Conservation (phyloP, 2,888 invertebrate genomes). For the Herminia tarsipennalis region DNA sequence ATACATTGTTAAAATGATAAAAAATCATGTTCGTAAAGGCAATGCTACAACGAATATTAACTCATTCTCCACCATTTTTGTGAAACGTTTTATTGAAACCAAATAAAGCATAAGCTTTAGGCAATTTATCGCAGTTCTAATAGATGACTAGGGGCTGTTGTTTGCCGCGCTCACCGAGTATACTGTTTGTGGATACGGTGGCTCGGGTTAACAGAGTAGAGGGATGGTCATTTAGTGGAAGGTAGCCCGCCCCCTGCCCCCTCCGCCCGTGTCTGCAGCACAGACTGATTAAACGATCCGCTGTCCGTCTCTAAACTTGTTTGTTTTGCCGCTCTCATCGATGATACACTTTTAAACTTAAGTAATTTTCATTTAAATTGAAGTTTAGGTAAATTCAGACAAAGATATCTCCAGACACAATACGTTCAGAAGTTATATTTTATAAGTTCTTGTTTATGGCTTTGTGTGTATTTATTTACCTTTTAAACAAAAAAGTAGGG, state of each 20-base stretch:
- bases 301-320: conserved; percentile 74
- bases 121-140: conserved; percentile 44
- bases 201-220: conserved; percentile 79
- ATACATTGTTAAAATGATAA: no score
- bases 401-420: no score
- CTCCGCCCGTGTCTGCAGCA: conserved; percentile 63
- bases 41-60: no score
- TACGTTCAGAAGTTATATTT: no score
- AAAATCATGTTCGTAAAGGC: no score
- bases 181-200: conserved; percentile 83
- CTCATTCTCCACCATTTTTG: no score
- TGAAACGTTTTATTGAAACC: no score
- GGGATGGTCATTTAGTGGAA: conserved; percentile 84
- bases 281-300: conserved; percentile 82
- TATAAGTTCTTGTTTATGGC: no score
- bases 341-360: conserved; percentile 51
- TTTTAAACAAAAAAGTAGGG: no score
- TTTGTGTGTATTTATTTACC: no score
- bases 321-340: conserved; percentile 66
- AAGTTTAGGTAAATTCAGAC: not conserved
- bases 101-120: not conserved
- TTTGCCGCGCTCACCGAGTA: conserved; percentile 74
- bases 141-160: conserved; percentile 38
- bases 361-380: not conserved
- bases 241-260: conserved; percentile 59